A percentile compares a stretch with the other conserved stretches of the same genome.
phyloP scores from a whole-genome alignment of 2,113 vertebrate species.

The Merops nubicus region DNA sequence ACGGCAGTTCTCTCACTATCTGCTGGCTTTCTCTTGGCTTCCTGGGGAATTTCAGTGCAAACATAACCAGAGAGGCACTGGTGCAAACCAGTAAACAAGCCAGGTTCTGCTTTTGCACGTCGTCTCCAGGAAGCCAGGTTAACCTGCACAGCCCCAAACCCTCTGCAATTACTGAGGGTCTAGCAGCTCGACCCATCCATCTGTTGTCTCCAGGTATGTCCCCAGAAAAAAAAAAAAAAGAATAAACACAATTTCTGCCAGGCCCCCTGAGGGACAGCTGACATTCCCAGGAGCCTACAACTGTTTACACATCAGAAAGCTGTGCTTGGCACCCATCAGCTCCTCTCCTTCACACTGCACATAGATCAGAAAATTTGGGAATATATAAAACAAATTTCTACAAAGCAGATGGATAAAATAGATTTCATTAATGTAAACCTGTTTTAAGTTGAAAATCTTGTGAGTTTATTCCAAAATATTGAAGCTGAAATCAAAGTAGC shows the following conservation, averaged over 20 bases:
- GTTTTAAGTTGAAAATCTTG: constrained; percentile 59
- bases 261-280: neutral
- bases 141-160: neutral
- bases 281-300: neutral
- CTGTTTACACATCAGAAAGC: neutral
- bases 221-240: neutral
- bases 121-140: neutral
- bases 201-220: neutral
- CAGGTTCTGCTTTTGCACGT: neutral
- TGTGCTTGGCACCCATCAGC: neutral
- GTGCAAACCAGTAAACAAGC: neutral
- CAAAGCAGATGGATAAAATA: neutral
- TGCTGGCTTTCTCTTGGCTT: neutral
- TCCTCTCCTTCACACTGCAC: neutral
- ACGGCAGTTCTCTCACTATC: neutral
- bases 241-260: neutral
- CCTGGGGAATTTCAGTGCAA: neutral
- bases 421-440: constrained; percentile 55
- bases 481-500: constrained; percentile 69
- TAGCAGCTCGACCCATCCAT: accelerated
- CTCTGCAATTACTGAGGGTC: accelerated
- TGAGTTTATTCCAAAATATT: constrained; percentile 59
- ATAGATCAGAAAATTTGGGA: constrained; percentile 22
- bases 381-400: neutral
- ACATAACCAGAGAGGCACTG: accelerated